phyloP scores from a whole-genome alignment of 2,113 vertebrate genomes.

The Seriola aureovittata region DNA sequence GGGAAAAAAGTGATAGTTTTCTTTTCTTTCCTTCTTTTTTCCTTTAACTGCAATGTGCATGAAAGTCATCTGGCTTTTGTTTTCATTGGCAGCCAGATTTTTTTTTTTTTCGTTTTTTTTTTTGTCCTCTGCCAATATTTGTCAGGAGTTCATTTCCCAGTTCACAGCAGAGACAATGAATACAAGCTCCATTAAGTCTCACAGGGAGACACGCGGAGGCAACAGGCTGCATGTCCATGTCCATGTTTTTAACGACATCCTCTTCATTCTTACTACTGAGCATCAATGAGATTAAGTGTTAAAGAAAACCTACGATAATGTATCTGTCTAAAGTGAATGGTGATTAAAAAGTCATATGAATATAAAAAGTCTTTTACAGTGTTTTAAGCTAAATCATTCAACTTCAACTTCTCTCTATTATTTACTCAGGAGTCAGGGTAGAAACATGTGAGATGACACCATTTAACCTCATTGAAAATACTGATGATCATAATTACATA shows the following conservation, averaged over 20 bases:
- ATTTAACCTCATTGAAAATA: too few relatives aligned
- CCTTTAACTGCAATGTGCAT: constrained; percentile 2
- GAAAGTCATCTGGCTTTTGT: constrained; percentile 47
- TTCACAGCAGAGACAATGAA: constrained; percentile 25
- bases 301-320: neutral
- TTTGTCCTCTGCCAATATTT: neutral
- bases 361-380: too few relatives aligned
- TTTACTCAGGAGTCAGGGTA: too few relatives aligned
- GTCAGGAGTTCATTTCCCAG: constrained; percentile 9
- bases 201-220: neutral
- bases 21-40: neutral
- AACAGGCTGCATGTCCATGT: neutral
- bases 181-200: neutral
- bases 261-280: neutral
- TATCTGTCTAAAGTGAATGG: neutral
- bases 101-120: neutral
- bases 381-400: too few relatives aligned
- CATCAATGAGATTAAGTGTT: neutral
- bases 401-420: too few relatives aligned
- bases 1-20: neutral
- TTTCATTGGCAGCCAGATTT: neutral
- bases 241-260: neutral
- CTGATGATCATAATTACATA: too few relatives aligned
- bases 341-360: neutral
- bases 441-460: too few relatives aligned